These are phyloP conservation scores for Nebria salina DNA, from an alignment of 2,888 invertebrate species.

Conservation along the genomic window DNA sequence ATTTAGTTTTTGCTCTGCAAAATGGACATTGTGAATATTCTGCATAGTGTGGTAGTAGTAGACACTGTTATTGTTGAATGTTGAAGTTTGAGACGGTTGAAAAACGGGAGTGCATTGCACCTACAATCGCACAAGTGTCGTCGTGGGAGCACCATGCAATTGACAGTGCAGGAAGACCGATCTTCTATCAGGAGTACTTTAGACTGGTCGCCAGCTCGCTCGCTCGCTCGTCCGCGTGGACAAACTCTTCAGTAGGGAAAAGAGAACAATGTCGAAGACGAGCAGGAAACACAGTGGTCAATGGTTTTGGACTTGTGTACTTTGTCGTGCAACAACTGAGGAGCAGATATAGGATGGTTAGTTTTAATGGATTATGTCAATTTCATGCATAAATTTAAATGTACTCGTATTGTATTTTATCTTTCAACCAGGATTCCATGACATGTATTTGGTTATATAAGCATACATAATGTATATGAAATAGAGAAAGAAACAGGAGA, in stretches of 20 bases:
- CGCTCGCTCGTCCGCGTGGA: neutral
- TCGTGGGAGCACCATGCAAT: constrained; percentile 27
- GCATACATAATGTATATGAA: too few relatives aligned
- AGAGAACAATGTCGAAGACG: neutral
- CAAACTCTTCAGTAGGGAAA: neutral
- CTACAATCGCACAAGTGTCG: constrained; percentile 25
- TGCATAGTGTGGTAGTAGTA: neutral
- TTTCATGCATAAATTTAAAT: neutral
- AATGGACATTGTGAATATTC: neutral
- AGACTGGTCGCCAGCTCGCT: neutral
- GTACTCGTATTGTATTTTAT: neutral
- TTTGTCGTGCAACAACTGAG: too few relatives aligned
- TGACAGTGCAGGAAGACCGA: constrained; percentile 37
- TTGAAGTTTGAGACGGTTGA: neutral
- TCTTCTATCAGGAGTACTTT: constrained; percentile 39
- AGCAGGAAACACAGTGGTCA: neutral
- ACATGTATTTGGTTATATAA: too few relatives aligned
- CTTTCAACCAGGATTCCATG: too few relatives aligned
- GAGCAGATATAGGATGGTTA: too few relatives aligned
- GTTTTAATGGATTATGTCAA: neutral
- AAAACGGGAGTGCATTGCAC: constrained; percentile 17
- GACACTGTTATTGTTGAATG: neutral
- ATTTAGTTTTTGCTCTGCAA: too few relatives aligned
- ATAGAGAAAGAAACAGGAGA: neutral
- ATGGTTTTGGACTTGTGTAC: too few relatives aligned